These are phyloP conservation scores for Pristionchus mayeri DNA, from an alignment of 2,888 invertebrate genomes.

Conservation along the genomic window DNA sequence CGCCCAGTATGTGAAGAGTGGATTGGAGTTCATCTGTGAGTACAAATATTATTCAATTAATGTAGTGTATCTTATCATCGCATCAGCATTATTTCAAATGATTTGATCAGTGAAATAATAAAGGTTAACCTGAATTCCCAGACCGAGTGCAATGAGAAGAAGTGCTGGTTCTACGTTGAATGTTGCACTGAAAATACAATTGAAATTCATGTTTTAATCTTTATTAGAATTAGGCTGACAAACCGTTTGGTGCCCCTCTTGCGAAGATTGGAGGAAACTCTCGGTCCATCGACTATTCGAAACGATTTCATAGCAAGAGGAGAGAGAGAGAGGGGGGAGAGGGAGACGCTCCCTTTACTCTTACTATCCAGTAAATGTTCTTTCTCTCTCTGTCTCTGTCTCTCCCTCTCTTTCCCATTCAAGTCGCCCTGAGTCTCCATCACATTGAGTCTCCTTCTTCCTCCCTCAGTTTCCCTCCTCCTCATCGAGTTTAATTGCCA, in stretches of 20 bases:
- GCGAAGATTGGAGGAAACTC: too few species aligned
- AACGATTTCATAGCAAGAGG: neutral
- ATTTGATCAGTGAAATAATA: neutral
- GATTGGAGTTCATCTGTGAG: constrained; percentile 21
- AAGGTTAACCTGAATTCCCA: constrained; percentile 59
- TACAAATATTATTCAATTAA: neutral
- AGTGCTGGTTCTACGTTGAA: constrained; percentile 60
- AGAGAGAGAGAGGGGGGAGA: neutral
- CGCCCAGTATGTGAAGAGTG: constrained; percentile 68
- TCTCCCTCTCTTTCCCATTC: neutral
- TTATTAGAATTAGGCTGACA: neutral
- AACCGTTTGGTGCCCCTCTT: constrained; percentile 22
- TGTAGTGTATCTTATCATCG: neutral
- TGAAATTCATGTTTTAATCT: neutral
- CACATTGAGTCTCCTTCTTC: neutral
- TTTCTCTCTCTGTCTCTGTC: constrained; percentile 13
- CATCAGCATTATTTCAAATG: neutral
- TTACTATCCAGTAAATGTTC: neutral
- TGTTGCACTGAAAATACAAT: neutral
- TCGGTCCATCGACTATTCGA: neutral
- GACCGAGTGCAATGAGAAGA: constrained; percentile 55
- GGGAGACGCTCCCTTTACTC: neutral
- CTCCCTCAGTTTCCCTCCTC: neutral
- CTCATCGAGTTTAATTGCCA: neutral
- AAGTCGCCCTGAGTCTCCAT: neutral